These are phyloP conservation scores for Lasius fuliginosus DNA, from an alignment of 2,888 invertebrate genomes.

Conservation along the genomic window DNA sequence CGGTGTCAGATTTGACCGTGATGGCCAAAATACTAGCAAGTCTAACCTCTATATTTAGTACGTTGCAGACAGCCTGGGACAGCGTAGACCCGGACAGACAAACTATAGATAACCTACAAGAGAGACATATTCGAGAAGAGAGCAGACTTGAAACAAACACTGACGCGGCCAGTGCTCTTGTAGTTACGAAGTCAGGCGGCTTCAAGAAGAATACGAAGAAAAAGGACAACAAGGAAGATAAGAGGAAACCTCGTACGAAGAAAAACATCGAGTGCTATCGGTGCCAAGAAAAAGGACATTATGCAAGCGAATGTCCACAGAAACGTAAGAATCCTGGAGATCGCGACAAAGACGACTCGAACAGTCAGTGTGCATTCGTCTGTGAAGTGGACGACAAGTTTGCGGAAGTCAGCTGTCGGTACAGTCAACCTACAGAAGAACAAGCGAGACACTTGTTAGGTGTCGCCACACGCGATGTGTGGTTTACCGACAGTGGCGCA, in stretches of 20 bases:
- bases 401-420: too few species aligned
- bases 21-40: constrained; percentile 71
- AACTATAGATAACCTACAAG: constrained; percentile 64
- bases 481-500: not conserved
- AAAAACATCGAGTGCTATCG: not conserved
- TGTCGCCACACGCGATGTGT: not conserved
- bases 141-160: too few species aligned
- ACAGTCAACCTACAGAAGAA: too few species aligned
- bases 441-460: too few species aligned
- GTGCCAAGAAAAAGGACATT: not conserved
- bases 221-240: too few species aligned
- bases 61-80: constrained; percentile 65
- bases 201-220: too few species aligned
- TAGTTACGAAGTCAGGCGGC: too few species aligned
- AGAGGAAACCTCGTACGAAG: not conserved
- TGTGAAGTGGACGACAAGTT: too few species aligned
- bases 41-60: constrained; percentile 62
- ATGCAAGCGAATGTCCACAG: not conserved
- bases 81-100: constrained; percentile 58
- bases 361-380: not conserved
- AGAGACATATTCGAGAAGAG: constrained; percentile 68
- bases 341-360: not conserved
- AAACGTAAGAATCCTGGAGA: not conserved
- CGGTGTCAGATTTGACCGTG: not conserved
- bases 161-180: too few species aligned